Evolutionary conservation across 2,113 vertebrate species (phyloP).

Genomic region (Amia ocellicauda): DNA sequence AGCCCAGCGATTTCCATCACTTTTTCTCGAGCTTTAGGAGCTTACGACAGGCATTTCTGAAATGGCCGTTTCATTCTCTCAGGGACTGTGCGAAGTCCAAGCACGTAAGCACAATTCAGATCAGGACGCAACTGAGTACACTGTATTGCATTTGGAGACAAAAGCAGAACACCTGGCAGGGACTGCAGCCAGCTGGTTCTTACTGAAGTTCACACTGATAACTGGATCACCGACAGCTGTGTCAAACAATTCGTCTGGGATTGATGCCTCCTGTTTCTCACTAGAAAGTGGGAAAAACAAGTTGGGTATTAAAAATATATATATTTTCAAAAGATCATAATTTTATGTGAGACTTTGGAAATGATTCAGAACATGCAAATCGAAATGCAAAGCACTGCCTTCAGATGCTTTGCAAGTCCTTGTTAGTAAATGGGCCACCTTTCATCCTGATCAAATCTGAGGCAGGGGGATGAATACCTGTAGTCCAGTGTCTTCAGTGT

Average conservation of each 20-base stretch:
- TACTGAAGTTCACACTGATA: slow-evolving; percentile 81
- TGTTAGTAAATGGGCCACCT: too few species aligned
- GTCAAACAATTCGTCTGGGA: slow-evolving; percentile 80
- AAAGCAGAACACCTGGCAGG: slow-evolving; percentile 71
- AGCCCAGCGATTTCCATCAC: too few species aligned
- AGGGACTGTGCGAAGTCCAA: too few species aligned
- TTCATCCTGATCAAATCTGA: neutral
- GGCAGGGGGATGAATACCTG: slow-evolving; percentile 60
- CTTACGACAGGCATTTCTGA: too few species aligned
- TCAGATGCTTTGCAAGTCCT: too few species aligned
- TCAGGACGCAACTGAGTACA: too few species aligned
- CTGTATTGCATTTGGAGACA: too few species aligned
- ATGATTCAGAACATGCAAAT: neutral
- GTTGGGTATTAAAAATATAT: too few species aligned
- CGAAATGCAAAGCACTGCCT: too few species aligned
- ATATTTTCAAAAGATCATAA: neutral
- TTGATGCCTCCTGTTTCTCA: slow-evolving; percentile 69
- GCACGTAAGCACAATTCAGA: too few species aligned
- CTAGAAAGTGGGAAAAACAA: slow-evolving; percentile 48
- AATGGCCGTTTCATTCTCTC: too few species aligned
- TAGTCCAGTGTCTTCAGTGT: slow-evolving; percentile 77
- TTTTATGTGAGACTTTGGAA: neutral
- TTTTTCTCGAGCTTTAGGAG: too few species aligned
- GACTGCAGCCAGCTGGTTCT: slow-evolving; percentile 77
- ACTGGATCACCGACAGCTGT: slow-evolving; percentile 60